phyloP scores from a whole-genome alignment of 2,113 vertebrate genomes.

The Amphiprion percula region DNA sequence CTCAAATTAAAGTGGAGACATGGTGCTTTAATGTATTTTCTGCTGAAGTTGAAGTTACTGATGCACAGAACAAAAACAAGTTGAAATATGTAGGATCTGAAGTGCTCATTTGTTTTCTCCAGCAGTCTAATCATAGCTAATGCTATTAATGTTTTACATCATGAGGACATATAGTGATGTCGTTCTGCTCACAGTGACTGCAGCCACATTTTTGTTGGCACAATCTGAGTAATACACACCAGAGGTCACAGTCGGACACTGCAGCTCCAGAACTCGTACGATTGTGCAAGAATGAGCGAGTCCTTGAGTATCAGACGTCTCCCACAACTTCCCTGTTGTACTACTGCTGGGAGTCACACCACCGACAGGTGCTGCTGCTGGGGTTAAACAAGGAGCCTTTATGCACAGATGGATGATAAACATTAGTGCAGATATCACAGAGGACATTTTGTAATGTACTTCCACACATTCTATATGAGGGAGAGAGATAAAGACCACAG shows the following conservation, averaged over 20 bases:
- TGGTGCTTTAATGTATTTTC: too few relatives aligned
- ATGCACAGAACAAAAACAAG: too few relatives aligned
- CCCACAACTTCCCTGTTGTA: slow-evolving; percentile 42
- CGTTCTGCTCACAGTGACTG: too few relatives aligned
- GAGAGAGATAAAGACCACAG: too few relatives aligned
- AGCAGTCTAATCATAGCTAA: too few relatives aligned
- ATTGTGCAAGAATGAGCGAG: slow-evolving; percentile 27
- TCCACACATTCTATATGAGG: slow-evolving; percentile 15
- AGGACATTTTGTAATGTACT: slow-evolving; percentile 3
- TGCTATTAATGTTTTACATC: not conserved
- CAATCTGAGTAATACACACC: not conserved
- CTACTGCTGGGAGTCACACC: slow-evolving; percentile 36
- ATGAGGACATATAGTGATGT: not conserved
- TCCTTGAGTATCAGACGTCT: slow-evolving; percentile 66
- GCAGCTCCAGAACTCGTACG: not conserved
- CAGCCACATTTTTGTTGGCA: not conserved
- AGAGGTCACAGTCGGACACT: slow-evolving; percentile 12
- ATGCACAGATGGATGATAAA: slow-evolving; percentile 4
- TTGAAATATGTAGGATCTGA: too few relatives aligned
- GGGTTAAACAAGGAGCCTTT: slow-evolving; percentile 56
- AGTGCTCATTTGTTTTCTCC: too few relatives aligned
- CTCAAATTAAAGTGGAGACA: too few relatives aligned
- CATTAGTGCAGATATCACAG: slow-evolving; percentile 6
- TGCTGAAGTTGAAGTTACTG: too few relatives aligned
- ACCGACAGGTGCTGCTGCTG: slow-evolving; percentile 48